These are phyloP conservation scores for Oligia strigilis DNA, from an alignment of 2,888 invertebrate genomes.

Conservation along the genomic window DNA sequence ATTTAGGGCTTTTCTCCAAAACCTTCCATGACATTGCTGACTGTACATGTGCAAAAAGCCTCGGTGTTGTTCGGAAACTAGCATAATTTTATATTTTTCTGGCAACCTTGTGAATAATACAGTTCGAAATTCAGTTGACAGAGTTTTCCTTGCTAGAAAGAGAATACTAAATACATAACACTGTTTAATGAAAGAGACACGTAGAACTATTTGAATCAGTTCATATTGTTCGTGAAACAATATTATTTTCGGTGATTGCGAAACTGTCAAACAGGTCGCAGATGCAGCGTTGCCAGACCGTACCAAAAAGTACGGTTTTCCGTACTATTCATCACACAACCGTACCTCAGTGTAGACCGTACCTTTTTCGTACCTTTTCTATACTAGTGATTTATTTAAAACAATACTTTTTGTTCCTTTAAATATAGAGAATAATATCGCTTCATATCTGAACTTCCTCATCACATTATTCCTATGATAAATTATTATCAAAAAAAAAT, in stretches of 20 bases:
- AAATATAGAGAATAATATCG: no score
- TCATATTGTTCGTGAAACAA: conserved; percentile 46
- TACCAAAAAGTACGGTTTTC: no score
- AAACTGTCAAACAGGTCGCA: conserved; percentile 84
- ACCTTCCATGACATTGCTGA: neutral
- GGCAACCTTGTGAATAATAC: conserved; percentile 21
- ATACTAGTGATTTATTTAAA: no score
- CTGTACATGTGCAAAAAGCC: neutral
- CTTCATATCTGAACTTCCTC: no score
- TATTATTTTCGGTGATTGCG: conserved; percentile 88
- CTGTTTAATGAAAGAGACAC: conserved; percentile 19
- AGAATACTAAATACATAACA: conserved; percentile 1
- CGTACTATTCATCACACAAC: no score
- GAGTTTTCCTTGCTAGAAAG: conserved; percentile 4
- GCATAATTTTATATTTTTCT: neutral
- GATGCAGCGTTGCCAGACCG: no score
- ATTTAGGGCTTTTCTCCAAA: neutral
- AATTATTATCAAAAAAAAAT: no score
- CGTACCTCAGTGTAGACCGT: no score
- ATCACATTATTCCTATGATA: no score
- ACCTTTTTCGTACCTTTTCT: no score
- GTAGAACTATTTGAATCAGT: neutral
- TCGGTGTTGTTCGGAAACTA: neutral
- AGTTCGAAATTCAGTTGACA: conserved; percentile 12
- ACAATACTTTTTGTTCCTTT: no score